phyloP scores from a whole-genome alignment of 1,140 invertebrate genomes.

The Acromyrmex echinatior region DNA sequence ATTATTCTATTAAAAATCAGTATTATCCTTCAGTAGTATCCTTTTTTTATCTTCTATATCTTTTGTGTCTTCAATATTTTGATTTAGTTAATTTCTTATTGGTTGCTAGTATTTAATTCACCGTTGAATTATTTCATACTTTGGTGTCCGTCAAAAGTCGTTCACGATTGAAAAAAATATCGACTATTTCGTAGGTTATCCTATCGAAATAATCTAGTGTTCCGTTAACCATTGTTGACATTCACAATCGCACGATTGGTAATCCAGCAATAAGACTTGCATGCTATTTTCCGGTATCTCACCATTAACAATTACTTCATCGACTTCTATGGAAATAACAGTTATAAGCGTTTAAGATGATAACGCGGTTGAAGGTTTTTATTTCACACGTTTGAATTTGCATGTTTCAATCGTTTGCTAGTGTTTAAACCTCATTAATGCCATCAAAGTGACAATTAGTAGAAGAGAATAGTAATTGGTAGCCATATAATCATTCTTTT shows the following conservation, averaged over 20 bases:
- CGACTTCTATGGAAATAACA: conserved; percentile 5
- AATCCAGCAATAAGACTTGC: conserved; percentile 32
- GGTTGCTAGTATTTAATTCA: background rate
- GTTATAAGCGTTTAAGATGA: conserved; percentile 16
- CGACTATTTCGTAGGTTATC: background rate
- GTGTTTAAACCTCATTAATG: background rate
- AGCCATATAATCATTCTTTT: background rate
- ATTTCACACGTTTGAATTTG: conserved; percentile 21
- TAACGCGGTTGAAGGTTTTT: conserved; percentile 16
- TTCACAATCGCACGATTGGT: conserved; percentile 33
- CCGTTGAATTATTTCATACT: background rate
- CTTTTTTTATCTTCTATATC: background rate
- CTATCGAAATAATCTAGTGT: conserved; percentile 30
- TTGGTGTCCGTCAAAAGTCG: background rate
- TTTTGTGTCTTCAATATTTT: background rate
- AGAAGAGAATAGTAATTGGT: background rate
- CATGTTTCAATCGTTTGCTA: background rate
- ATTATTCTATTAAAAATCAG: background rate
- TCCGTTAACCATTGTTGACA: conserved; percentile 54
- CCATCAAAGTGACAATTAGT: background rate
- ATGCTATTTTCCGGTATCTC: background rate
- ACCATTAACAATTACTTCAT: conserved; percentile 17
- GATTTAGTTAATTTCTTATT: background rate
- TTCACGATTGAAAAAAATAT: background rate
- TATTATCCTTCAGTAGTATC: background rate